Conservation (phyloP, 2,888 invertebrate species). For the Harpagoxenus sublaevis region DNA sequence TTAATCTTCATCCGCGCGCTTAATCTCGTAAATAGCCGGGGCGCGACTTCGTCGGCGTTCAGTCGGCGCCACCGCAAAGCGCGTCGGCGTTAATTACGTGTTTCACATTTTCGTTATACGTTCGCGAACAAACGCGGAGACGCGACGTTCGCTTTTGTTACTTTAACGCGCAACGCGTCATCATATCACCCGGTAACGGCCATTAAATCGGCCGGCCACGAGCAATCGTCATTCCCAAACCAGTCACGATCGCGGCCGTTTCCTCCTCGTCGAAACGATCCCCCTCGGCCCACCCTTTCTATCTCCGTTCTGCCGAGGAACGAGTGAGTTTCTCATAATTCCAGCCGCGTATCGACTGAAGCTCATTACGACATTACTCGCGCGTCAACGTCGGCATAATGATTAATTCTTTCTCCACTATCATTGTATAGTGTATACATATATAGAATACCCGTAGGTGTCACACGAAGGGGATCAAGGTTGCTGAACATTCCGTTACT, state of each 20-base stretch:
- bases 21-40: slow-evolving; percentile 45
- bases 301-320: neutral
- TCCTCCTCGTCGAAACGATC: slow-evolving; percentile 22
- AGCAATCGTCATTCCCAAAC: slow-evolving; percentile 44
- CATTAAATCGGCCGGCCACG: slow-evolving; percentile 58
- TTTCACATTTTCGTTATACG: slow-evolving; percentile 17
- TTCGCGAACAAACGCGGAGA: neutral
- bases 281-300: neutral
- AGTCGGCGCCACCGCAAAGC: slow-evolving; percentile 10
- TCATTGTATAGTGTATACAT: neutral
- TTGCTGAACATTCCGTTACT: neutral
- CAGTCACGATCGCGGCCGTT: slow-evolving; percentile 51
- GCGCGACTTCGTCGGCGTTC: slow-evolving; percentile 30
- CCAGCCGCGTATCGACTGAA: slow-evolving; percentile 60
- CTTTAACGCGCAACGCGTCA: neutral
- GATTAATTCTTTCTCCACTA: slow-evolving; percentile 9
- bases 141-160: neutral
- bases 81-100: slow-evolving; percentile 39
- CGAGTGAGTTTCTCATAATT: slow-evolving; percentile 51
- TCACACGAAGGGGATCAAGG: neutral
- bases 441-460: neutral
- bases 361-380: slow-evolving; percentile 66
- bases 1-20: slow-evolving; percentile 47
- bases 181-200: neutral
- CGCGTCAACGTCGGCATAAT: slow-evolving; percentile 20